A percentile compares a stretch with the other conserved stretches of the same genome.
Conservation (phyloP, 2,113 vertebrate species). For the Hystrix cristata region DNA sequence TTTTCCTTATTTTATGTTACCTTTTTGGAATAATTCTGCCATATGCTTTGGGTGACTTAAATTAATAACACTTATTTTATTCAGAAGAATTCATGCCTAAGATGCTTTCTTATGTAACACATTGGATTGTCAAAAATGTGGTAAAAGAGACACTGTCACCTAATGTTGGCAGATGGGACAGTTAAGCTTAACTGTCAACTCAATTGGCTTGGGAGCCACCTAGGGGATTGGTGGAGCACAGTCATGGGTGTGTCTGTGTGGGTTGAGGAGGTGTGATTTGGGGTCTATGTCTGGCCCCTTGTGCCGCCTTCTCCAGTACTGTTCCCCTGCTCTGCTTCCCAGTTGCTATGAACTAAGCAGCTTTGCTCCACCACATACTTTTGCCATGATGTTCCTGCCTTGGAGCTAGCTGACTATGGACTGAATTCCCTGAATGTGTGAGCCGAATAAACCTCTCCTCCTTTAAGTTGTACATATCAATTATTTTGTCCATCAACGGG, state of each 20-base stretch:
- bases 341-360: not conserved
- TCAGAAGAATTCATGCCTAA: not conserved
- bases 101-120: not conserved
- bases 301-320: not conserved
- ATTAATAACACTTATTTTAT: not conserved
- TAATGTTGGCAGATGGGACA: not conserved
- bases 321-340: not conserved
- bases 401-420: not conserved
- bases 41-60: not conserved
- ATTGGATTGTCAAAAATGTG: not conserved
- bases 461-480: not conserved
- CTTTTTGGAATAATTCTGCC: slow-evolving; percentile 11
- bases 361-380: not conserved
- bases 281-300: not conserved
- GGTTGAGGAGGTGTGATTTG: not conserved
- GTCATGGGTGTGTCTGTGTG: not conserved
- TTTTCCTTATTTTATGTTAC: not conserved
- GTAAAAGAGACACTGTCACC: not conserved
- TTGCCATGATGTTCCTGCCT: not conserved
- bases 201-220: not conserved
- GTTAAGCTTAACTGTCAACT: not conserved
- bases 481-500: not conserved
- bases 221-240: not conserved
- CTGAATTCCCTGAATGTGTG: not conserved
- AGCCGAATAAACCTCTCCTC: not conserved